Evolutionary conservation across 2,113 vertebrate genomes (phyloP), one percentile per base, ranked within the genome.

Genomic region (Rhabdomys dilectus): DNA sequence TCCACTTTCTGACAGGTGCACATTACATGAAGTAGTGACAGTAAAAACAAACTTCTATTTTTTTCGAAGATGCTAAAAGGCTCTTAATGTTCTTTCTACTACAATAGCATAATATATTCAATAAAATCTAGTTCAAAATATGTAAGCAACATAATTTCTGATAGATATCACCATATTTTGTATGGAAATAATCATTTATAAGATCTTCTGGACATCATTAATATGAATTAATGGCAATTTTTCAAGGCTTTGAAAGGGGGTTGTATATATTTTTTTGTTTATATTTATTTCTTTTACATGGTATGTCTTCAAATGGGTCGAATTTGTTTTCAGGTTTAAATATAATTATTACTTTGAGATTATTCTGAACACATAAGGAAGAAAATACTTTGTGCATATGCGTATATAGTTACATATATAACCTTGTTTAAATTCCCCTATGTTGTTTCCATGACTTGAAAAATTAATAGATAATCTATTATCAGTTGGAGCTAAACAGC

Each of bases 1-100:
- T 85, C 66, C 60, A 88, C 58, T 68, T 89, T 78, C 36, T 97
- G 95, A 93, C 85, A 97, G 82, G 97, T 97, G 95, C 75, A 72
- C 1, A 0, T 82, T 96, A 80, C 81, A 93, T 7, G 31, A 0
- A 0, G 24, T 89, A 93, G 68, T 66, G 73, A 75, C 94, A 75
- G 24, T 97, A 89, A 51, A 95, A 95, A 39, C 86, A 87, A 31
- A 9, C 81, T 91, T 0, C 86, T 94, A 80, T 34, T 87, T 70
- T 70, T 24, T 91, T 42, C 51, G 93, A 70, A 24, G 81, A 22
- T 56, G 84, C 53, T 96, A 91, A 93, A 36, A 62, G 36, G 89
- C 15, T 96, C 15, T 80, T 26, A 60, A 60, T 68, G 9, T 93
- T 53, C 19, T 58, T 36, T 34, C 60, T 9, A 12, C 10, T 86